Base-by-base conservation (phyloP, 1,140 invertebrate species). In the Scaptomyza graminum region DNA sequence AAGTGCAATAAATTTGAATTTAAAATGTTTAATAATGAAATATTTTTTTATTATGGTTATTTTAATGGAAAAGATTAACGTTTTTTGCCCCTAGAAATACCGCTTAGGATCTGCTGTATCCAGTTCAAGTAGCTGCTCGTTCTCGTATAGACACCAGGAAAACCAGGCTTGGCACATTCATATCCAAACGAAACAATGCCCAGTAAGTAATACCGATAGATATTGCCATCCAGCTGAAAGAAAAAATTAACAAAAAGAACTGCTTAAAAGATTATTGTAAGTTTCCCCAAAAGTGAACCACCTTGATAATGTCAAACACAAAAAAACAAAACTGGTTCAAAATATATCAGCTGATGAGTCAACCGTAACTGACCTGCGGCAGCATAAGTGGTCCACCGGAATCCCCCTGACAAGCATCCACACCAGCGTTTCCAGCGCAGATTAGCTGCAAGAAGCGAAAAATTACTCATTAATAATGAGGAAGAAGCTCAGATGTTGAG, bases 351-450 rank as follows among this genome's bases (percentile, higher is more conserved):
- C 11, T 39, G 11, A 49, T 84, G 81, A 80, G 4, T 74, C 68
- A 34, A 34, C 8, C 67, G 59, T 64, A 79, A 77, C 82, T 82
- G 68, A 91, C 90, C 85, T 91, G 79, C 8, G 93, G 93, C 70
- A 92, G 90, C 95, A 97, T 96, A 7, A 97, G 88, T 50, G 90
- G 90, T 50, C 97, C 97, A 15, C 96, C 96, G 56, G 96, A 97
- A 92, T 97, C 96, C 46, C 96, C 96, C 93, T 96, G 95, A 87
- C 97, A 98, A 25, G 96, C 94, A 88, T 97, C 97, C 80, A 95
- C 95, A 18, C 95, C 95, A 0, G 85, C 87, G 66, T 77, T 90
- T 37, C 91, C 91, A 5, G 91, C 91, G 56, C 91, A 92, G 31
- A 92, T 81, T 13, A 91, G 66, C 90, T 91, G 63, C 16, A 78